Base-by-base conservation (phyloP, 1,140 invertebrate species). In the Meloidogyne chitwoodi region DNA sequence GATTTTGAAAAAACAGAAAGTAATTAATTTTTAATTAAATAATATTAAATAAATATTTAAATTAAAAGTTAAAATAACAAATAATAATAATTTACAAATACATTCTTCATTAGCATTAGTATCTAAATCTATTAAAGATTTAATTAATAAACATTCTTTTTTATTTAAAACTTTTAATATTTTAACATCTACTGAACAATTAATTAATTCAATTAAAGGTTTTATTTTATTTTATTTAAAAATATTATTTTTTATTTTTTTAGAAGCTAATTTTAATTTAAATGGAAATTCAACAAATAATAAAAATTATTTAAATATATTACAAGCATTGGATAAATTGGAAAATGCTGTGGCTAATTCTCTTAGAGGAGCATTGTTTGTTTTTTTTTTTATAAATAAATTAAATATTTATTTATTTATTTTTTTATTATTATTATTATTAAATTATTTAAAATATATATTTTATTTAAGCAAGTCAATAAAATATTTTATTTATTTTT, bases 71-170 rank as follows among this genome's bases (percentile, higher is more conserved):
- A 44, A 44, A 44, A 2, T 44, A 44, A 44, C 5, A n/a, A 56
- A 56, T n/a, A 56, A 22, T n/a, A 56, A 56, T 8, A 56, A 83
- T 67, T 79, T 86, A 31, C 79, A 80, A 71, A 79, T 87, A 16
- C 85, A 86, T 63, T 82, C 83, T 27, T 80, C 85, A 16, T 70
- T 86, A 22, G 83, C 85, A 38, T 76, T 83, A 73, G 85, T 86
- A 14, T 84, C 81, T 26, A 79, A 85, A 41, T 80, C 84, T 16
- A 78, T 86, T 31, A 77, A 85, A 31, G 83, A 85, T 44, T 75
- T 86, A 14, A 74, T 86, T 12, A 78, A 79, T 63, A 76, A 80
- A 24, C 76, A 87, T 77, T 62, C 76, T 26, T 79, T 76, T 19
- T 63, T 83, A 10, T 86, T 86, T 77, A 87, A 86, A 68, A 86